Conservation (phyloP, 2,797 vertebrate genomes). For the Novumbra hubbsi region DNA sequence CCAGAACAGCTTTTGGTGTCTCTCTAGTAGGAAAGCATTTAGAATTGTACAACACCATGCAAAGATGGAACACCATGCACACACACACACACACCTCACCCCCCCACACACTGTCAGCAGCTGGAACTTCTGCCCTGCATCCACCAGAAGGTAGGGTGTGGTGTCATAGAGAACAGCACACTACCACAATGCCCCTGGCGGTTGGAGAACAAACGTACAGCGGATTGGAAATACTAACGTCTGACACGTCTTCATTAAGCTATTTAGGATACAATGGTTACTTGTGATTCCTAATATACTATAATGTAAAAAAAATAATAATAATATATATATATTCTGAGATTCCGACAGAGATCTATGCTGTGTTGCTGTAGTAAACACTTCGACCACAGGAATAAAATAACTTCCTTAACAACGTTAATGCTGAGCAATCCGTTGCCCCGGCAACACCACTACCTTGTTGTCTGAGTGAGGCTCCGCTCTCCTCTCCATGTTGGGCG, state of each 20-base stretch:
- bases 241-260: not conserved
- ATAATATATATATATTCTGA: not conserved
- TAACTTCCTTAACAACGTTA: not conserved
- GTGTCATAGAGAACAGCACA: constrained; percentile 84
- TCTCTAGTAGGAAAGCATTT: not conserved
- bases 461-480: constrained; percentile 41
- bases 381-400: not conserved
- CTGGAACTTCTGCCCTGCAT: constrained; percentile 84
- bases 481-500: constrained; percentile 25
- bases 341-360: not conserved
- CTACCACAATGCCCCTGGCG: constrained; percentile 81
- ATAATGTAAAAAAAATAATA: not conserved
- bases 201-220: constrained; percentile 48
- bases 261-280: not conserved
- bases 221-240: not conserved
- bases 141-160: constrained; percentile 92
- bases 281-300: not conserved
- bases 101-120: constrained; percentile 78
- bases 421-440: not conserved
- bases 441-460: constrained; percentile 46
- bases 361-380: not conserved
- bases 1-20: not conserved
- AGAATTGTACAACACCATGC: not conserved
- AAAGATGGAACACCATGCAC: not conserved
- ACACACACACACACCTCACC: constrained; percentile 31